phyloP scores from a whole-genome alignment of 2,888 invertebrate species.

The Drosophila colorata region DNA sequence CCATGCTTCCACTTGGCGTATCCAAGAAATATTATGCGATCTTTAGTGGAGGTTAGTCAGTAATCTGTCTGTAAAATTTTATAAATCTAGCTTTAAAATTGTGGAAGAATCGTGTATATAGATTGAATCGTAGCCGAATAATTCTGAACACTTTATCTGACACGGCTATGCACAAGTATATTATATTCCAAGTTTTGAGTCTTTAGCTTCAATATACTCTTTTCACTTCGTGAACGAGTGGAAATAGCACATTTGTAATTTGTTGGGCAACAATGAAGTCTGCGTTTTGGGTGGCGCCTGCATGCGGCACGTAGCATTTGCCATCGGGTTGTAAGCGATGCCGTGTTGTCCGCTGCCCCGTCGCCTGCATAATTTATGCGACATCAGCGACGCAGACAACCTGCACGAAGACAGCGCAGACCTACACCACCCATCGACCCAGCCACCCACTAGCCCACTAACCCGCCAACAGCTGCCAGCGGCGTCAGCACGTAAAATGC shows the following conservation, averaged over 20 bases:
- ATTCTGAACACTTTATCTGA: too few relatives aligned
- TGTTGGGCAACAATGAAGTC: slow-evolving; percentile 51
- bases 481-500: slow-evolving; percentile 78
- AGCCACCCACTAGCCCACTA: slow-evolving; percentile 5
- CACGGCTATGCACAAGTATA: too few relatives aligned
- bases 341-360: slow-evolving; percentile 15
- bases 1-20: too few relatives aligned
- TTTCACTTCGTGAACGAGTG: background rate
- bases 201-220: background rate
- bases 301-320: slow-evolving; percentile 40
- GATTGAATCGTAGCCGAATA: too few relatives aligned
- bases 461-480: slow-evolving; percentile 43
- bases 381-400: slow-evolving; percentile 72
- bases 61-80: too few relatives aligned
- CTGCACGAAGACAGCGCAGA: slow-evolving; percentile 29
- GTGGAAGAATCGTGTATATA: too few relatives aligned
- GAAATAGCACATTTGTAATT: slow-evolving; percentile 63
- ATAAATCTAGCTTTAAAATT: too few relatives aligned
- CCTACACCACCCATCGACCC: background rate
- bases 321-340: slow-evolving; percentile 41
- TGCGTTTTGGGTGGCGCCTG: slow-evolving; percentile 32
- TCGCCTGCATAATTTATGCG: slow-evolving; percentile 76
- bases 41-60: too few relatives aligned
- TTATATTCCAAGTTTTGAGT: too few relatives aligned
- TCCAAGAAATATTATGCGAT: too few relatives aligned